Percentiles rank a stretch among this genome's conserved stretches.
These are phyloP conservation scores for Nomada ferruginata DNA, from an alignment of 2,888 invertebrate species.

Conservation along the genomic window DNA sequence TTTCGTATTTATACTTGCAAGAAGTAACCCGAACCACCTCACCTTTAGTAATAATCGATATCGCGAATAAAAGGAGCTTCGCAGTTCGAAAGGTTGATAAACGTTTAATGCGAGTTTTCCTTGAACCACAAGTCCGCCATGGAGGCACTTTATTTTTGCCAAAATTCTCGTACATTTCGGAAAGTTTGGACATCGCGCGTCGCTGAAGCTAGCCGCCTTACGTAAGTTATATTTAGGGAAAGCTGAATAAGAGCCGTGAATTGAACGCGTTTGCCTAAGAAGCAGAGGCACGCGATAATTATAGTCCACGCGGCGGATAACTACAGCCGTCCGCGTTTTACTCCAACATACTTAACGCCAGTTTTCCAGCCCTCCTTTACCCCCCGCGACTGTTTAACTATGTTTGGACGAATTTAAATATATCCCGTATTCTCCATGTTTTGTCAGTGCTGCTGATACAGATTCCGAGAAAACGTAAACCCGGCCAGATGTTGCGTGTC, in stretches of 20 bases:
- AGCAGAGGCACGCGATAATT: conserved; percentile 50
- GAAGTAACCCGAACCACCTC: no score
- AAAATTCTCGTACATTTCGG: conserved; percentile 8
- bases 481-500: conserved; percentile 38
- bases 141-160: not conserved
- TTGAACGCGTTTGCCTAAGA: conserved; percentile 33
- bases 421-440: not conserved
- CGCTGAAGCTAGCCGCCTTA: conserved; percentile 21
- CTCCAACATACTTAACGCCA: not conserved
- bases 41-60: no score
- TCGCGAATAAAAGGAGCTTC: no score
- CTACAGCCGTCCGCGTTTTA: not conserved
- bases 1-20: no score
- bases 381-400: not conserved
- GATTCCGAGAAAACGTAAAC: not conserved
- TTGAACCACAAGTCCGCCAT: not conserved
- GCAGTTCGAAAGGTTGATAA: not conserved
- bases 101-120: not conserved
- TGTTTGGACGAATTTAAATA: not conserved
- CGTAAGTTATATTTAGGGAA: conserved; percentile 55
- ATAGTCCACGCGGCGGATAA: conserved; percentile 22
- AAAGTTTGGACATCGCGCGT: conserved; percentile 25
- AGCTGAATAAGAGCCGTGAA: conserved; percentile 53
- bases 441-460: not conserved
- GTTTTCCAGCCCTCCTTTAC: not conserved